Evolutionary conservation across 2,797 vertebrate species (phyloP), one percentile per base, ranked within the genome.

Genomic region (Garrulus glandarius): DNA sequence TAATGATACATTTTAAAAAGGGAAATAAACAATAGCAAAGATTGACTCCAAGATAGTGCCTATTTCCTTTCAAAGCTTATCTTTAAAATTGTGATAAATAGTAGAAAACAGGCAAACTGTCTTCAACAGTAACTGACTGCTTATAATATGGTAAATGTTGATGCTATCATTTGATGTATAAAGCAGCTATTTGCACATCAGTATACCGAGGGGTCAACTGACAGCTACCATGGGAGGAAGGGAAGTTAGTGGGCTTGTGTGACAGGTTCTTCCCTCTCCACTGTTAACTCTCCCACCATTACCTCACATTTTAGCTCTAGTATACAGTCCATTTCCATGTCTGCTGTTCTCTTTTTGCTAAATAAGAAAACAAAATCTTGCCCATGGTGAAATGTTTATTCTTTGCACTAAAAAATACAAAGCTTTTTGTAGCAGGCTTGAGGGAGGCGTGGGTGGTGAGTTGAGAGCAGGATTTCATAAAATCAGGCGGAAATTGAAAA

Each of bases 181-280:
- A 91, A 95, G 82, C 63, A 85, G 22, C 32, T 95, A 32, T 89
- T 92, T 94, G 72, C 68, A 59, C 81, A 81, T 95, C 32, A 86
- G 5, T 34, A 65, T 95, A 57, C 37, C 80, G 32, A 64, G 56
- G 68, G 44, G 41, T 83, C 89, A 79, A 92, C 32, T 34, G 78
- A 20, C 17, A 82, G 44, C 13, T 87, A 21, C 44, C 53, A 3
- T 39, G 29, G 92, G 34, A 92, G 47, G 52, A 89, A 76, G 64
- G 32, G 55, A 24, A 83, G 34, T 83, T 61, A 17, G 20, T 63
- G 47, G 23, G 56, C 26, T 87, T 55, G 13, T 41, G 55, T 75
- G 74, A 56, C 32, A 57, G 41, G 37, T 86, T 39, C 43, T 57
- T 49, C 21, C 24, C 19, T 4, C 32, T 79, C 19, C 39, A 6